Evolutionary conservation across 1,140 invertebrate species (phyloP), one percentile per base, ranked within the genome.

Genomic region (Drosophila gunungcola): DNA sequence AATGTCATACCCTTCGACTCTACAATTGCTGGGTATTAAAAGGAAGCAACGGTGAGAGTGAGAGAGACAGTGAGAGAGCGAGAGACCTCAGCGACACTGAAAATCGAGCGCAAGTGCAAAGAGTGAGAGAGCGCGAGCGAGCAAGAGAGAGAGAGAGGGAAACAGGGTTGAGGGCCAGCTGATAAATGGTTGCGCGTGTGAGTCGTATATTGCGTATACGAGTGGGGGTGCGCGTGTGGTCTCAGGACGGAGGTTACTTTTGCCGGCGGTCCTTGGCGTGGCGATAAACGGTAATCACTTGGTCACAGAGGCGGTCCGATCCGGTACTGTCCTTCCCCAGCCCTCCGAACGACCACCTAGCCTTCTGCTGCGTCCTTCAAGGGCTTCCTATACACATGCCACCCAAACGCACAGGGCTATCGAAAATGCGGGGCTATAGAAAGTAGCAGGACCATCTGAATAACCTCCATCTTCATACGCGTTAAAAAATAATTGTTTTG

Each of bases 231-330:
- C 67, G 67, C 25, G 78, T 64, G 62, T 69, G 64, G 73, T 60
- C 70, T 56, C 73, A 77, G 67, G 78, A 80, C 73, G 81, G 67
- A 84, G 75, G 73, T 74, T 53, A 55, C 60, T 41, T 63, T 70
- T 56, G 67, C 79, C 76, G 68, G 75, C 70, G 79, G 84, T 88
- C 83, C 84, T 89, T 83, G 80, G 68, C 65, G 51, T 43, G 55
- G 57, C 79, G 84, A 89, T 89, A 83, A 89, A 88, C 77, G 62
- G 69, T 89, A 89, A 89, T 89, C 84, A 74, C 72, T 89, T 89
- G 82, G 80, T 84, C 80, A 80, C 82, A 86, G 69, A 74, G 43
- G 43, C 75, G 62, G 63, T 63, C 54, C 70, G 55, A 29, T 49
- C 48, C 48, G 51, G 49, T 56, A 42, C 77, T 41, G 57, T 54